phyloP scores from a whole-genome alignment of 2,113 vertebrate species.

The Aviceda subcristata region DNA sequence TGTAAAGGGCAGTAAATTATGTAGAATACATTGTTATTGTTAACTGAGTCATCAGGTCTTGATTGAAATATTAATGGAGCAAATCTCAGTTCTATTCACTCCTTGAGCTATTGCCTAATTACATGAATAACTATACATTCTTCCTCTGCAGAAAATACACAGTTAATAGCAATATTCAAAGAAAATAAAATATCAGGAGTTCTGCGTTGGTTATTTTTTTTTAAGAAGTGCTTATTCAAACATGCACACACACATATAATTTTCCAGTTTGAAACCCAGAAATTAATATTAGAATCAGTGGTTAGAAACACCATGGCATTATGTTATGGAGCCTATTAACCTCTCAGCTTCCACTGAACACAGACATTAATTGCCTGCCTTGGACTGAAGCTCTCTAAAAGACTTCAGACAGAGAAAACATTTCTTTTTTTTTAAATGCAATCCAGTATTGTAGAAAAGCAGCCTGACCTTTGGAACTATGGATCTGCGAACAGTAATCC shows the following conservation, averaged over 20 bases:
- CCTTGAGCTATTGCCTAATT: background rate
- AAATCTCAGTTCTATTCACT: background rate
- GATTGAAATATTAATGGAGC: background rate
- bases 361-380: slow-evolving; percentile 2
- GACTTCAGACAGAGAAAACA: background rate
- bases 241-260: background rate
- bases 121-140: background rate
- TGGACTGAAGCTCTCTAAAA: background rate
- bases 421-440: background rate
- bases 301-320: background rate
- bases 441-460: background rate
- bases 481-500: background rate
- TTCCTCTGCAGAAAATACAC: background rate
- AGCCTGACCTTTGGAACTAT: background rate
- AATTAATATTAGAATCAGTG: background rate
- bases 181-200: background rate
- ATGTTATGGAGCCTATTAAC: background rate
- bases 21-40: background rate
- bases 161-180: background rate
- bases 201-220: background rate
- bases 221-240: background rate
- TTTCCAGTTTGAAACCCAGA: slow-evolving; percentile 1
- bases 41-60: background rate
- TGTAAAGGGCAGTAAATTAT: background rate
- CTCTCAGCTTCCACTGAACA: background rate